Conservation (phyloP, 2,113 vertebrate species). For the Lanius collurio region DNA sequence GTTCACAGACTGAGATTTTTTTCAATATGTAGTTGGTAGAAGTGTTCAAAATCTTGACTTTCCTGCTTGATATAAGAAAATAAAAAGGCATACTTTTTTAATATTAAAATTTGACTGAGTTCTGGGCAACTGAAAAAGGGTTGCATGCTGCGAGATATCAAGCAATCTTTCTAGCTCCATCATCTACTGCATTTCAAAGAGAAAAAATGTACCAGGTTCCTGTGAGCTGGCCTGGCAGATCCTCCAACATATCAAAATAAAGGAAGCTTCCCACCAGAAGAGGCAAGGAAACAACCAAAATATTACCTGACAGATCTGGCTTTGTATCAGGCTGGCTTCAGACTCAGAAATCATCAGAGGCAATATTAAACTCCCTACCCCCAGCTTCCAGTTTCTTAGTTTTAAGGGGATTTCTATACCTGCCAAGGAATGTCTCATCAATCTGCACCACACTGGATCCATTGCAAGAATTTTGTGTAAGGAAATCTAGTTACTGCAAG, state of each 20-base stretch:
- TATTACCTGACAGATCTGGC: background rate
- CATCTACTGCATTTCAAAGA: background rate
- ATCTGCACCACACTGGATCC: background rate
- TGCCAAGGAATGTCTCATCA: background rate
- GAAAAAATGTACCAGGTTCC: background rate
- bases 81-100: background rate
- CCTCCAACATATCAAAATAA: background rate
- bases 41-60: background rate
- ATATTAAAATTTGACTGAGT: background rate
- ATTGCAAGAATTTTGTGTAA: background rate
- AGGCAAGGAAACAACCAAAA: background rate
- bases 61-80: background rate
- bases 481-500: background rate
- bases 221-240: background rate
- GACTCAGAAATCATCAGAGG: background rate
- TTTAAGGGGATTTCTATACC: background rate
- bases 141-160: background rate
- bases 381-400: background rate
- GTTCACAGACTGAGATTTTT: background rate
- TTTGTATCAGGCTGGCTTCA: background rate
- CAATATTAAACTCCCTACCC: background rate
- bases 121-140: background rate
- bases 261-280: background rate
- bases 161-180: background rate
- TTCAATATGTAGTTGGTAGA: background rate